These are phyloP conservation scores for Pachydiplax longipennis DNA, from an alignment of 2,888 invertebrate species.

Conservation along the genomic window DNA sequence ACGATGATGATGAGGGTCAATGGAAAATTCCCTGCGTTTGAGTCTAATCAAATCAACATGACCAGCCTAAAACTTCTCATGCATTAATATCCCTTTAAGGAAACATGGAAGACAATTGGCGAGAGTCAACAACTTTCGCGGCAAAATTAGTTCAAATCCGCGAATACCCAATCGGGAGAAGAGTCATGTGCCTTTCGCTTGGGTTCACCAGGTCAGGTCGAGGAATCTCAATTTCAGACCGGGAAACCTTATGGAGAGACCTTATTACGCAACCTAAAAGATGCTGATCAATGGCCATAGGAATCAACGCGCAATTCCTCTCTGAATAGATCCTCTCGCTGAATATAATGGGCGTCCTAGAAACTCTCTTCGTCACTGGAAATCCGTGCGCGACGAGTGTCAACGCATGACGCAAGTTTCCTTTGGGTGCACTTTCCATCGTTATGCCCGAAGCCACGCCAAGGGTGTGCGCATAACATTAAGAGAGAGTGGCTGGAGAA, in stretches of 20 bases:
- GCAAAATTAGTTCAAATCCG: neutral
- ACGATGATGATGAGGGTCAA: too few species aligned
- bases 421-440: neutral
- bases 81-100: too few species aligned
- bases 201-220: neutral
- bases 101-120: too few species aligned
- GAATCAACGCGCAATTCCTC: neutral
- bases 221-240: neutral
- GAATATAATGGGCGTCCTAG: neutral
- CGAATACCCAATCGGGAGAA: neutral
- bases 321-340: neutral
- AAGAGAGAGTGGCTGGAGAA: neutral
- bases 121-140: neutral
- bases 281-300: neutral
- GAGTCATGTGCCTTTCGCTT: neutral
- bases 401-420: neutral
- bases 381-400: neutral
- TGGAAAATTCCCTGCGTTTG: too few species aligned
- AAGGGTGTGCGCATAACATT: neutral
- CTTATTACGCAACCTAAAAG: neutral
- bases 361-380: neutral
- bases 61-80: too few species aligned
- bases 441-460: neutral
- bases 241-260: neutral
- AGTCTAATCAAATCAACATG: too few species aligned